These are phyloP conservation scores for Oreochromis aureus DNA, from an alignment of 2,113 vertebrate genomes.

Conservation along the genomic window DNA sequence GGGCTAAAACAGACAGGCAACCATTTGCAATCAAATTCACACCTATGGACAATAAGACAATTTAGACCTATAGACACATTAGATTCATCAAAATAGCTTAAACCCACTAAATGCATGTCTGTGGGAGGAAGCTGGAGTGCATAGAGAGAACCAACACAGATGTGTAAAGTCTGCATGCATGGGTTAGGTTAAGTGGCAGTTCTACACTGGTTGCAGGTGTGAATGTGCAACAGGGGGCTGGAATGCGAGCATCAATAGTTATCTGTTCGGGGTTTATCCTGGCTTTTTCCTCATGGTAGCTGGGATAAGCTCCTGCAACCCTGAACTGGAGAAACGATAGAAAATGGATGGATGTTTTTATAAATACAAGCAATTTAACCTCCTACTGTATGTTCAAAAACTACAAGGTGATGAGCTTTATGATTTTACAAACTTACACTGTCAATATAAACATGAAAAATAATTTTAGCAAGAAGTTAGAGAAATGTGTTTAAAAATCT, in stretches of 20 bases:
- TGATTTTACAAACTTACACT: background rate
- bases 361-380: background rate
- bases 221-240: background rate
- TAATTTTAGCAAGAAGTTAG: fast-evolving
- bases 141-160: background rate
- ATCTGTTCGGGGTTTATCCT: background rate
- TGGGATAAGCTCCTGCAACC: background rate
- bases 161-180: background rate
- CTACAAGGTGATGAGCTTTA: background rate
- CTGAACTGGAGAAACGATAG: background rate
- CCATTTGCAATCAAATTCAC: background rate
- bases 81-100: background rate
- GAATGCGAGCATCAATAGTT: background rate
- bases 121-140: background rate
- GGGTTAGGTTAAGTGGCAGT: background rate
- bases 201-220: background rate
- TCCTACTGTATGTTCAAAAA: background rate
- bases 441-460: background rate
- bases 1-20: background rate
- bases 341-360: background rate
- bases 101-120: background rate
- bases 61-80: background rate
- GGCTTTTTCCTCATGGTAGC: background rate
- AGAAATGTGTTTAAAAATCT: background rate
- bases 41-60: background rate